These are phyloP conservation scores for Sardinella longiceps DNA, from an alignment of 2,797 vertebrate species.

Conservation along the genomic window DNA sequence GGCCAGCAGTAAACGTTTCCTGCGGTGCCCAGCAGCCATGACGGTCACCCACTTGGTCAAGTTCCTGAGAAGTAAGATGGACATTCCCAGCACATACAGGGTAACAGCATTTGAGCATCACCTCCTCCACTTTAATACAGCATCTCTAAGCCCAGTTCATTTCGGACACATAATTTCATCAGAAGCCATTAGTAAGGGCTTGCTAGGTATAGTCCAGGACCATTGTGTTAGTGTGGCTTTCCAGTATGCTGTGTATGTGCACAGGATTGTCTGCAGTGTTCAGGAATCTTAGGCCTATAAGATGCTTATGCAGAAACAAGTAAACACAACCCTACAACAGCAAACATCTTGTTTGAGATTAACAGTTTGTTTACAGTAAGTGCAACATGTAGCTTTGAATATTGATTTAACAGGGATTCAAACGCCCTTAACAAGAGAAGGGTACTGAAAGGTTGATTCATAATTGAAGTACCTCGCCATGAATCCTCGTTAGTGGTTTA, in stretches of 20 bases:
- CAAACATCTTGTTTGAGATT: not conserved
- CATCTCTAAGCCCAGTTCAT: no score
- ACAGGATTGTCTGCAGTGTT: not conserved
- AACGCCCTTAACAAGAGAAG: not conserved
- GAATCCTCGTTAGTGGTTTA: not conserved
- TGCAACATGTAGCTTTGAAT: not conserved
- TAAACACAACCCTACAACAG: no score
- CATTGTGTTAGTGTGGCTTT: no score
- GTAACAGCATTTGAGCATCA: not conserved
- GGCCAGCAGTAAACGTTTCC: slow-evolving; percentile 57
- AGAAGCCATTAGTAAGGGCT: no score
- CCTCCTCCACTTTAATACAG: not conserved
- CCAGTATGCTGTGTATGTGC: not conserved
- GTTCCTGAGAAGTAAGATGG: slow-evolving; percentile 84
- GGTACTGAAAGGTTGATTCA: not conserved
- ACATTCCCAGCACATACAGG: slow-evolving; percentile 77
- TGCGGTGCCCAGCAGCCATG: slow-evolving; percentile 81
- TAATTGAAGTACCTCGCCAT: not conserved
- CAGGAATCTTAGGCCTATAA: not conserved
- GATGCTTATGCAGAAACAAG: not conserved
- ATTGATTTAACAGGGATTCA: not conserved
- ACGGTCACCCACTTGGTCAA: slow-evolving; percentile 80
- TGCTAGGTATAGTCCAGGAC: no score
- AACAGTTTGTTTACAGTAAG: not conserved
- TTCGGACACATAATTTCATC: no score